These are phyloP conservation scores for Drosophila borealis DNA, from an alignment of 2,888 invertebrate genomes.

Conservation along the genomic window DNA sequence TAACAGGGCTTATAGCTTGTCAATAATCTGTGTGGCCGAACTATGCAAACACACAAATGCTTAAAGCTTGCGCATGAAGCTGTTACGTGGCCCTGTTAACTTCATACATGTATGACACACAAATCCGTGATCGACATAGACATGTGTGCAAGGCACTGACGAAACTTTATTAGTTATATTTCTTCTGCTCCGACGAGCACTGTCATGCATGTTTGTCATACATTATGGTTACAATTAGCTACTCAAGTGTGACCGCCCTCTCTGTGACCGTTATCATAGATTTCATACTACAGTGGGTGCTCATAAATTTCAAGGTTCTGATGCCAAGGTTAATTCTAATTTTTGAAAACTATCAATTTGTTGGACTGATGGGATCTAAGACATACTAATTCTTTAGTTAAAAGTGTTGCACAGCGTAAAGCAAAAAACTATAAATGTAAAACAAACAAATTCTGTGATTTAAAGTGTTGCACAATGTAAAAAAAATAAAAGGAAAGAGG, in stretches of 20 bases:
- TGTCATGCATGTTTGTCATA: conserved; percentile 5
- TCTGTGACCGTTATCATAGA: no score
- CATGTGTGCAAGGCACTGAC: neutral
- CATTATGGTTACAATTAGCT: conserved; percentile 1
- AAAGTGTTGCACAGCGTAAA: no score
- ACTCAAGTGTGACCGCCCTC: no score
- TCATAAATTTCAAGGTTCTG: no score
- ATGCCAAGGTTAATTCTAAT: no score
- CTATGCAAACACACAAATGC: conserved; percentile 6
- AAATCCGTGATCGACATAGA: neutral
- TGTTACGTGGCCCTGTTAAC: neutral
- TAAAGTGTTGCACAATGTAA: neutral
- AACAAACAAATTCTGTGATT: no score
- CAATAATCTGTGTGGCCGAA: neutral
- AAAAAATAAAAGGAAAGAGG: no score
- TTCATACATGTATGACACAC: conserved; percentile 8
- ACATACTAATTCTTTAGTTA: no score
- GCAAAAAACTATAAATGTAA: no score
- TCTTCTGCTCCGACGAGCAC: neutral
- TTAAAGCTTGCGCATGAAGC: conserved; percentile 10
- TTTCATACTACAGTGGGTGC: no score
- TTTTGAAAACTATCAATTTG: no score
- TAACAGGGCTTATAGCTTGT: conserved; percentile 1
- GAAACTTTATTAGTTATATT: neutral
- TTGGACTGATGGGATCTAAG: no score